Conservation (phyloP, 2,113 vertebrate species). For the Tauraco erythrolophus region DNA sequence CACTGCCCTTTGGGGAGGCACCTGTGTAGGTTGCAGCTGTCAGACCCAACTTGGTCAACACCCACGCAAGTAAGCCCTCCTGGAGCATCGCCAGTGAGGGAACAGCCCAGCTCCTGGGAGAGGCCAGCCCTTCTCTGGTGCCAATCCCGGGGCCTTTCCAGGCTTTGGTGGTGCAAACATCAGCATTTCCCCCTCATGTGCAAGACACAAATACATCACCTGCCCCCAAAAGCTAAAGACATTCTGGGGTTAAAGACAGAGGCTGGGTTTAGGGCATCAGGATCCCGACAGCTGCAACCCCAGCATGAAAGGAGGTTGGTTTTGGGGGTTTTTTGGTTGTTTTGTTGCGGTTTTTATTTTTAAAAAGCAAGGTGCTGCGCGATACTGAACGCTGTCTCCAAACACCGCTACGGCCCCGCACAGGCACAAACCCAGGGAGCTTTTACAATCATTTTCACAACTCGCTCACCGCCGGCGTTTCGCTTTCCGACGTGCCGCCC, state of each 20-base stretch:
- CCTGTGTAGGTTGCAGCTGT: too few species aligned
- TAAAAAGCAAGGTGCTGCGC: slow-evolving; percentile 80
- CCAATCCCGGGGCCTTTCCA: neutral
- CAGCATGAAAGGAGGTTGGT: neutral
- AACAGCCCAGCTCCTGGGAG: neutral
- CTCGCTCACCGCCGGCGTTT: neutral
- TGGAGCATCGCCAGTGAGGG: neutral
- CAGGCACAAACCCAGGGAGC: accelerated
- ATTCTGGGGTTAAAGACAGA: neutral
- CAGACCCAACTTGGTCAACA: too few species aligned
- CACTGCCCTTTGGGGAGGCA: too few species aligned
- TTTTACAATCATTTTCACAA: slow-evolving; percentile 23
- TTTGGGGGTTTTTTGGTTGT: neutral
- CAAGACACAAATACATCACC: neutral
- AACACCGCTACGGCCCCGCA: neutral
- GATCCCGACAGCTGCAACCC: slow-evolving; percentile 68
- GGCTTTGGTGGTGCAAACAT: neutral
- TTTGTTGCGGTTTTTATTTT: neutral
- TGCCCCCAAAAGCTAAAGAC: neutral
- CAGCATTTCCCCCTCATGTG: neutral
- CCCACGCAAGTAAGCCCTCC: neutral
- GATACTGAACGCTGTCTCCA: slow-evolving; percentile 83
- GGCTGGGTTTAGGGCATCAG: neutral
- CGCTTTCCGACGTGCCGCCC: neutral
- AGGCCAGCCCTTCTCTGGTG: accelerated